These are phyloP conservation scores for Verasper variegatus DNA, from an alignment of 2,113 vertebrate genomes.

Conservation along the genomic window DNA sequence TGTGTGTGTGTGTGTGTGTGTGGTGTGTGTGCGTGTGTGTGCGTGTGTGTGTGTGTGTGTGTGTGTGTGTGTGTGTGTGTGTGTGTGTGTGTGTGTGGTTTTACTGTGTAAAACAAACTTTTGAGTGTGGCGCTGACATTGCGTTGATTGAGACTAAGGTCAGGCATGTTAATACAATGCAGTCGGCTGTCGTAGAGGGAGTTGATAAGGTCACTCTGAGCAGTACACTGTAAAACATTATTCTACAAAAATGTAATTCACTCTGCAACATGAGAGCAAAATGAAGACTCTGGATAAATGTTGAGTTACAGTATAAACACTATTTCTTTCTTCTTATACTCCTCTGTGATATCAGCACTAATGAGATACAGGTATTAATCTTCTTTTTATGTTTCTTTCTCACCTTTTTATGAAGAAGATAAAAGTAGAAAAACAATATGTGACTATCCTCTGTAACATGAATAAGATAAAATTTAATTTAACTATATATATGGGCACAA, in stretches of 20 bases:
- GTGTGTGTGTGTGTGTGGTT: background rate
- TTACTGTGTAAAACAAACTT: constrained; percentile 10
- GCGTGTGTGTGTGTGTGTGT: background rate
- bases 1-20: constrained; percentile 10
- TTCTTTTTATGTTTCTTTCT: no score
- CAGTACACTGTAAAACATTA: constrained; percentile 34
- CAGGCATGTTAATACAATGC: constrained; percentile 48
- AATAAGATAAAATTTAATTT: no score
- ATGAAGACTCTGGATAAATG: background rate
- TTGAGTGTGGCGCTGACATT: constrained; percentile 32
- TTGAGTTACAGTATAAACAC: background rate
- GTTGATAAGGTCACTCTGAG: constrained; percentile 63
- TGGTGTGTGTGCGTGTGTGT: no score
- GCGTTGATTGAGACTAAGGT: constrained; percentile 55
- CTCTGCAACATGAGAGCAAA: background rate
- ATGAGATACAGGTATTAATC: no score
- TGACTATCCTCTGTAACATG: no score
- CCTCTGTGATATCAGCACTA: no score
- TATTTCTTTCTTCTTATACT: background rate
- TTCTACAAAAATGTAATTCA: constrained; percentile 25
- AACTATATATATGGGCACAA: no score
- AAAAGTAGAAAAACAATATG: no score
- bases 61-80: constrained; percentile 8
- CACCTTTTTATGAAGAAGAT: no score
- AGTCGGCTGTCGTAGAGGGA: constrained; percentile 20